A percentile compares a stretch with the other conserved stretches of the same genome.
Conservation (phyloP, 1,140 invertebrate species). For the Ectropis grisescens region DNA sequence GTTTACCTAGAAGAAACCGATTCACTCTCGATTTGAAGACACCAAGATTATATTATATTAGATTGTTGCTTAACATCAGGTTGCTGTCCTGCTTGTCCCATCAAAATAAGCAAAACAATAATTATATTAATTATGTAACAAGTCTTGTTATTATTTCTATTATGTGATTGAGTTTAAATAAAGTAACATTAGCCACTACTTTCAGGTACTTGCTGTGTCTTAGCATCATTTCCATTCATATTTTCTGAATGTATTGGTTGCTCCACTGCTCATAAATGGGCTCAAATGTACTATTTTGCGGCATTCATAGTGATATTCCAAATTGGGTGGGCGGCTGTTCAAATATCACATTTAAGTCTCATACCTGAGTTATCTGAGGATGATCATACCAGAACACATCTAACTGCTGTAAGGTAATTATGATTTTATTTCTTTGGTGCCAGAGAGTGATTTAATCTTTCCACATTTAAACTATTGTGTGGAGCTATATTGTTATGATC, state of each 20-base stretch:
- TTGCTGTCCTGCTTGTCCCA: too few relatives aligned
- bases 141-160: too few relatives aligned
- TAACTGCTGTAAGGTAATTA: conserved; percentile 88
- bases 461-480: too few relatives aligned
- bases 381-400: conserved; percentile 84
- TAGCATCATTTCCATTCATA: conserved; percentile 90
- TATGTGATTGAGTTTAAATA: background rate
- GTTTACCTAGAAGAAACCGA: too few relatives aligned
- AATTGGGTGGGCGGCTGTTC: conserved; percentile 95
- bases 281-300: conserved; percentile 89
- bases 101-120: too few relatives aligned
- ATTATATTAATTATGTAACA: too few relatives aligned
- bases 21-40: too few relatives aligned
- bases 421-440: background rate
- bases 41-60: too few relatives aligned
- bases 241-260: conserved; percentile 88
- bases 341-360: conserved; percentile 93
- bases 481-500: too few relatives aligned
- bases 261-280: conserved; percentile 74
- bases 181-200: conserved; percentile 3
- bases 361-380: conserved; percentile 81
- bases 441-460: too few relatives aligned
- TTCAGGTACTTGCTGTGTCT: conserved; percentile 82
- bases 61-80: too few relatives aligned
- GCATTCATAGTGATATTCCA: conserved; percentile 95